Conservation (phyloP, 2,113 vertebrate genomes). For the Lethenteron camtschaticum region DNA sequence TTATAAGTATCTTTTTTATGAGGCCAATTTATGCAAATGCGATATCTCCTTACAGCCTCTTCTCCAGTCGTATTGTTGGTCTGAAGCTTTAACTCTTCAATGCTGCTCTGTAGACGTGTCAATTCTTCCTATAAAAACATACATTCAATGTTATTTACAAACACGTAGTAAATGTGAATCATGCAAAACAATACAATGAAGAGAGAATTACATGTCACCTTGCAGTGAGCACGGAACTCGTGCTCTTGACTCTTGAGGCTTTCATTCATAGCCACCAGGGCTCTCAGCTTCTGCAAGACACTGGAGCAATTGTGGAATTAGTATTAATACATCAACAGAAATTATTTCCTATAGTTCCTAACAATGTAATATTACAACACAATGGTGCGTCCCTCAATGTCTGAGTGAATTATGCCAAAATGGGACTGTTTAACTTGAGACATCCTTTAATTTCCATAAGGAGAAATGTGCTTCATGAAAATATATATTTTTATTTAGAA, state of each 20-base stretch:
- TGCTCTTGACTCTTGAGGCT: conserved; percentile 75
- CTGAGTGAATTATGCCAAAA: too few relatives aligned
- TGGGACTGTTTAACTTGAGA: too few relatives aligned
- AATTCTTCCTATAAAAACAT: conserved; percentile 55
- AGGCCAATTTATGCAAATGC: neutral
- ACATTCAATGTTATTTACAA: neutral
- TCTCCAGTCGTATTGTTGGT: conserved; percentile 28
- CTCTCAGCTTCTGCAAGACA: conserved; percentile 46
- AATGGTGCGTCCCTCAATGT: too few relatives aligned
- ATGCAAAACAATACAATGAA: neutral
- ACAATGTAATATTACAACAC: too few relatives aligned
- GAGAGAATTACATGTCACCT: conserved; percentile 22
- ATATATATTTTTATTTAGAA: too few relatives aligned
- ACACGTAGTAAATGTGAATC: neutral
- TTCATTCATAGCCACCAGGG: conserved; percentile 72
- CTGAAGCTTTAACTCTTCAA: conserved; percentile 42
- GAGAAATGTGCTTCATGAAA: too few relatives aligned
- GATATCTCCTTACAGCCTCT: conserved; percentile 32
- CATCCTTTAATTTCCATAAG: too few relatives aligned
- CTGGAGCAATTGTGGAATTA: conserved; percentile 17
- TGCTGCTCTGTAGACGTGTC: conserved; percentile 54
- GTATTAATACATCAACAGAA: too few relatives aligned
- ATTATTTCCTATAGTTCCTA: too few relatives aligned
- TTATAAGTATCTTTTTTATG: neutral
- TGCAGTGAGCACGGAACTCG: conserved; percentile 69